Evolutionary conservation across 2,888 invertebrate species (phyloP).

Genomic region (Onchidella celtica): DNA sequence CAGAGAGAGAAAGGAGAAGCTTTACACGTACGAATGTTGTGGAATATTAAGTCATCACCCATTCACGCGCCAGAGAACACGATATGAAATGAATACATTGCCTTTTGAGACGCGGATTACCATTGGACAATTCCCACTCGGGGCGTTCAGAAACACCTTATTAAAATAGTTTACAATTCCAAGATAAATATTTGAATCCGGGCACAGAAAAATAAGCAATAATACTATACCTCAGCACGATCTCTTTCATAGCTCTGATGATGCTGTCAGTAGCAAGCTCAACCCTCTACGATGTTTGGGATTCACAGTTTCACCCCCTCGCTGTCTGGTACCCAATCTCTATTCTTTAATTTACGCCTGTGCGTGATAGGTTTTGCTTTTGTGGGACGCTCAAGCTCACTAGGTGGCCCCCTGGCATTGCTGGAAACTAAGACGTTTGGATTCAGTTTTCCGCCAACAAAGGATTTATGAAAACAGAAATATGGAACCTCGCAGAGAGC

Average conservation of each 20-base stretch:
- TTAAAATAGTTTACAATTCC: conserved; percentile 16
- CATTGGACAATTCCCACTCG: not conserved
- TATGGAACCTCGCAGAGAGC: too few species aligned
- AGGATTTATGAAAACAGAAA: too few species aligned
- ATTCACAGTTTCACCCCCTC: too few species aligned
- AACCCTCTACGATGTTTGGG: conserved; percentile 5
- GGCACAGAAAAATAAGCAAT: not conserved
- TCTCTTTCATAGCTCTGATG: conserved; percentile 1
- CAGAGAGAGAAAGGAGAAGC: too few species aligned
- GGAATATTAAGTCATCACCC: not conserved
- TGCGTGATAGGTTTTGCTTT: not conserved
- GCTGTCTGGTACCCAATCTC: too few species aligned
- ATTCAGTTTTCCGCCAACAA: too few species aligned
- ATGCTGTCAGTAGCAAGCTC: conserved; percentile 21
- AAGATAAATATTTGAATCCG: conserved; percentile 29
- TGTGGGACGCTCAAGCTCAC: too few species aligned
- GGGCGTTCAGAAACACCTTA: not conserved
- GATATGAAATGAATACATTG: not conserved
- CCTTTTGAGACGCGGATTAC: conserved; percentile 8
- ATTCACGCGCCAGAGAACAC: not conserved
- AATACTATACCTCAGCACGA: conserved; percentile 2
- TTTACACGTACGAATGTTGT: too few species aligned
- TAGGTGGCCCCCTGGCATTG: too few species aligned
- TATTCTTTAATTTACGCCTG: not conserved
- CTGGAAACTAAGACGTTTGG: too few species aligned